These are phyloP conservation scores for Oscheius sp. DNA, from an alignment of 2,888 invertebrate species.

Conservation along the genomic window DNA sequence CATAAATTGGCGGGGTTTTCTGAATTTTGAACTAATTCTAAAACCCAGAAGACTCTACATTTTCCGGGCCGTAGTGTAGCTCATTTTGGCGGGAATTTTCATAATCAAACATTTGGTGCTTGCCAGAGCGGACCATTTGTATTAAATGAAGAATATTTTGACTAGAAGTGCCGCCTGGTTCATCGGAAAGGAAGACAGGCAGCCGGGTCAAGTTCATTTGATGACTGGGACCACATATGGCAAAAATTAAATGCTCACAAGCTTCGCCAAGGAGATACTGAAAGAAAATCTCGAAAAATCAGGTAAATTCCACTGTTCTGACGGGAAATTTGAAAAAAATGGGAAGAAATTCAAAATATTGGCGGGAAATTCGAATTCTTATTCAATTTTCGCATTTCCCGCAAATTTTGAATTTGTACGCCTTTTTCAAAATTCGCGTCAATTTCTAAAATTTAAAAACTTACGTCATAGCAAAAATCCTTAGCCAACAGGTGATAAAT, in stretches of 20 bases:
- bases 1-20: conserved; percentile 54
- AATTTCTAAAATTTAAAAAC: neutral
- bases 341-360: too few relatives aligned
- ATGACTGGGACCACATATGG: conserved; percentile 80
- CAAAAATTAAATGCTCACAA: conserved; percentile 83
- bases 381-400: too few relatives aligned
- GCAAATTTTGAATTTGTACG: too few relatives aligned
- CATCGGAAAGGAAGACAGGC: conserved; percentile 75
- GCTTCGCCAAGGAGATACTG: conserved; percentile 72
- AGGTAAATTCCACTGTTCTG: too few relatives aligned
- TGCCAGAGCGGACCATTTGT: conserved; percentile 66
- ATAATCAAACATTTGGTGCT: conserved; percentile 35
- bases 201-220: conserved; percentile 74
- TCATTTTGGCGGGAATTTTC: conserved; percentile 18
- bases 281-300: too few relatives aligned
- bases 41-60: too few relatives aligned
- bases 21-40: too few relatives aligned
- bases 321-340: too few relatives aligned
- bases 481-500: neutral
- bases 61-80: conserved; percentile 29
- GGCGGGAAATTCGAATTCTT: too few relatives aligned
- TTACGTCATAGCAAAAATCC: conserved; percentile 28
- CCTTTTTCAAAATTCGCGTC: too few relatives aligned
- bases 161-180: conserved; percentile 75
- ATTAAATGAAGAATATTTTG: conserved; percentile 75